phyloP scores from a whole-genome alignment of 2,888 invertebrate species.

The Gerosis bhagava region DNA sequence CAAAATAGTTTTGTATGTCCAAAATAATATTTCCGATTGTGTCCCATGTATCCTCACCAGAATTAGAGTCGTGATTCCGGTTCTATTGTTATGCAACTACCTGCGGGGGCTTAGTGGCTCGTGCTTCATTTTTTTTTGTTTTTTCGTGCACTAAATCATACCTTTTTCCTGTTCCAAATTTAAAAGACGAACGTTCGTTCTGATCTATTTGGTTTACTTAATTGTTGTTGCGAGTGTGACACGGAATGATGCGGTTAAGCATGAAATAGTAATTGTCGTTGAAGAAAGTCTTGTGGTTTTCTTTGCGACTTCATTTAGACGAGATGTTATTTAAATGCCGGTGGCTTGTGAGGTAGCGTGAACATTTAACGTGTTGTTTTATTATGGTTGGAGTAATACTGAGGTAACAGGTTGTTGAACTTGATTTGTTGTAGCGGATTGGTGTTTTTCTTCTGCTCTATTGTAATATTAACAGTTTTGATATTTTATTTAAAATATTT shows the following conservation, averaged over 20 bases:
- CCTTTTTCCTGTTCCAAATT: slow-evolving; percentile 5
- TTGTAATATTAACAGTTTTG: too few relatives aligned
- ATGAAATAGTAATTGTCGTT: slow-evolving; percentile 23
- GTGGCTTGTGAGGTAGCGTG: slow-evolving; percentile 8
- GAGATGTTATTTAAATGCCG: slow-evolving; percentile 14
- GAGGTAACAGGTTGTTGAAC: slow-evolving; percentile 21
- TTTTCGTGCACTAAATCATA: not conserved
- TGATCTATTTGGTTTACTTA: slow-evolving; percentile 52
- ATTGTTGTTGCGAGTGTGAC: slow-evolving; percentile 44
- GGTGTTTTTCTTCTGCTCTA: too few relatives aligned
- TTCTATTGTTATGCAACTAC: slow-evolving; percentile 18
- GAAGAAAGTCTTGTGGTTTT: slow-evolving; percentile 24
- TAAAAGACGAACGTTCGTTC: slow-evolving; percentile 39
- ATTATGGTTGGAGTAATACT: too few relatives aligned
- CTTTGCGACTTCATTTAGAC: slow-evolving; percentile 17
- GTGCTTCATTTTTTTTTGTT: slow-evolving; percentile 25
- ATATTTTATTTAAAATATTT: too few relatives aligned
- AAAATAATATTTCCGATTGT: slow-evolving; percentile 17
- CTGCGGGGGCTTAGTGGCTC: slow-evolving; percentile 12
- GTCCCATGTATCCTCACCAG: slow-evolving; percentile 1
- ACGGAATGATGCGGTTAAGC: slow-evolving; percentile 29
- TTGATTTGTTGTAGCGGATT: not conserved
- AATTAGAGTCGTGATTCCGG: slow-evolving; percentile 14
- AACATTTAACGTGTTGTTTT: slow-evolving; percentile 12
- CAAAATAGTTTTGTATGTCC: slow-evolving; percentile 1